phyloP scores from a whole-genome alignment of 1,140 invertebrate species.

The Pogonomyrmex californicus region DNA sequence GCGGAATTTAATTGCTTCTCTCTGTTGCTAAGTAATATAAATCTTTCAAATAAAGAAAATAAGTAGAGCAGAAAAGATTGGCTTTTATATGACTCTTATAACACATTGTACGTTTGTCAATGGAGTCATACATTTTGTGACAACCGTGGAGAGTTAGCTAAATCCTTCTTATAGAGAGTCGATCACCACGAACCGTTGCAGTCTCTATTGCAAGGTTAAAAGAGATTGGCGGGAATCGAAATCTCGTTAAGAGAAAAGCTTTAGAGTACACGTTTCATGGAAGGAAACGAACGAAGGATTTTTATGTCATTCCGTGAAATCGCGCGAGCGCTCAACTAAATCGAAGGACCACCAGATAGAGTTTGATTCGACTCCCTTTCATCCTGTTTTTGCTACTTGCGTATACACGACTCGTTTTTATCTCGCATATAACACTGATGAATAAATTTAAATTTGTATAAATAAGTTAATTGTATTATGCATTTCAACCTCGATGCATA shows the following conservation, averaged over 20 bases:
- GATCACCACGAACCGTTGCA: conserved; percentile 19
- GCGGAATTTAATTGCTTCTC: neutral
- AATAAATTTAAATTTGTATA: conserved; percentile 33
- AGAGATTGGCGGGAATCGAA: conserved; percentile 65
- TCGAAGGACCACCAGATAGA: conserved; percentile 45
- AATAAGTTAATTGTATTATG: neutral
- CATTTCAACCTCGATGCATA: neutral
- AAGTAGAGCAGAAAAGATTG: neutral
- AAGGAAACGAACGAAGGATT: conserved; percentile 57
- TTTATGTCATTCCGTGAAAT: conserved; percentile 58
- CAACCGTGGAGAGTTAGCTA: conserved; percentile 41
- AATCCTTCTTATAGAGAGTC: conserved; percentile 41
- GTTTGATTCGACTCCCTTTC: conserved; percentile 19
- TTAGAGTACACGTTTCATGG: conserved; percentile 31
- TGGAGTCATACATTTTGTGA: conserved; percentile 46
- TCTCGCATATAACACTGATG: neutral
- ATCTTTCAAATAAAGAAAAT: conserved; percentile 22
- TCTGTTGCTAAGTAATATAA: neutral
- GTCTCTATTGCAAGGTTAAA: conserved; percentile 28
- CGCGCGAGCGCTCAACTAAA: conserved; percentile 29
- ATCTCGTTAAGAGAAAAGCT: conserved; percentile 69
- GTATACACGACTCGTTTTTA: conserved; percentile 24
- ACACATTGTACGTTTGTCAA: conserved; percentile 29
- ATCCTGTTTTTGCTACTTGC: neutral
- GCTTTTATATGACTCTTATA: conserved; percentile 15